Evolutionary conservation across 1,140 invertebrate genomes (phyloP).

Genomic region (Oreohelix idahoensis): DNA sequence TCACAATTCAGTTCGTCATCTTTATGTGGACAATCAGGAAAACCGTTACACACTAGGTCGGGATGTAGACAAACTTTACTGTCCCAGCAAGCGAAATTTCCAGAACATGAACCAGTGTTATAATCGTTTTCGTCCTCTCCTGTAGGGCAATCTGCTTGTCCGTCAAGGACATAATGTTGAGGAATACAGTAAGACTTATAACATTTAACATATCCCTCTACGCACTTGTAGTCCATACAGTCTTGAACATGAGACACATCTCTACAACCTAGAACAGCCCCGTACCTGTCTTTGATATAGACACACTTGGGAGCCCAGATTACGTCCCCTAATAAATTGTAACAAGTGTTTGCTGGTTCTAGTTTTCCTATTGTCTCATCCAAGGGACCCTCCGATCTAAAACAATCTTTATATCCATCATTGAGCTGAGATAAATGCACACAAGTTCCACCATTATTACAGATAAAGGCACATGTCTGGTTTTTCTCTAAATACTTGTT

Average conservation of each 20-base stretch:
- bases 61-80: neutral
- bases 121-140: neutral
- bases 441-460: neutral
- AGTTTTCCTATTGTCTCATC: neutral
- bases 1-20: slow-evolving; percentile 17
- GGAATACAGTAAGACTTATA: neutral
- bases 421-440: neutral
- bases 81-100: neutral
- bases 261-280: neutral
- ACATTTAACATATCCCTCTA: slow-evolving; percentile 1
- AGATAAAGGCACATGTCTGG: neutral
- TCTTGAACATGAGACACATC: neutral
- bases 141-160: neutral
- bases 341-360: too few relatives aligned
- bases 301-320: neutral
- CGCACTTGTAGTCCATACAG: neutral
- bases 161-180: neutral
- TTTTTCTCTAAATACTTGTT: neutral
- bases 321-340: neutral
- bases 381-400: neutral
- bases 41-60: slow-evolving; percentile 14
- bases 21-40: neutral
- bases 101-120: neutral
- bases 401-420: neutral
- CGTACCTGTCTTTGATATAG: neutral